phyloP scores from a whole-genome alignment of 2,888 invertebrate genomes.

The Drosophila rellima region DNA sequence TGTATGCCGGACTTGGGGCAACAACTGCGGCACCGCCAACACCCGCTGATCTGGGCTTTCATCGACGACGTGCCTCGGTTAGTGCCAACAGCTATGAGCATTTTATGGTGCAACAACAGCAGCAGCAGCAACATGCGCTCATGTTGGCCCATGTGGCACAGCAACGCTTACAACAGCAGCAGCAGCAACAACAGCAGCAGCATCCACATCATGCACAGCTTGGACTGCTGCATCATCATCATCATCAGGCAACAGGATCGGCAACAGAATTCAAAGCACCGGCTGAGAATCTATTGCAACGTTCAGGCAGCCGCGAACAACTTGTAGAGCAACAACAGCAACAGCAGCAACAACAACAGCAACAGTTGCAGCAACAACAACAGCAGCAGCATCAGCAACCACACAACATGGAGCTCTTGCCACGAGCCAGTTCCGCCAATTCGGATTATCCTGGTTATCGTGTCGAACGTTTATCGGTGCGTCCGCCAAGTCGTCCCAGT shows the following conservation, averaged over 20 bases:
- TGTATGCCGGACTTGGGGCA: conserved; percentile 51
- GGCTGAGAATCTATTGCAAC: conserved; percentile 75
- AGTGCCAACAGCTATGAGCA: conserved; percentile 82
- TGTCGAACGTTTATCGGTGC: conserved; percentile 57
- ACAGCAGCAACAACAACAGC: conserved; percentile 52
- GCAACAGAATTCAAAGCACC: conserved; percentile 83
- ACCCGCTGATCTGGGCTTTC: conserved; percentile 74
- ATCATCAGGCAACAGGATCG: conserved; percentile 26
- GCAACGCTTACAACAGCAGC: conserved; percentile 58
- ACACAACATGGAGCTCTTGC: conserved; percentile 63
- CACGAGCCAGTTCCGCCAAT: conserved; percentile 83
- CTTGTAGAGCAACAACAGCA: conserved; percentile 60
- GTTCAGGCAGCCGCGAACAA: conserved; percentile 80
- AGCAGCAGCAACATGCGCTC: conserved; percentile 73
- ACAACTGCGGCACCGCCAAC: conserved; percentile 49
- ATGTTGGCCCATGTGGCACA: conserved; percentile 73
- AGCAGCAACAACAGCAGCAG: conserved; percentile 50
- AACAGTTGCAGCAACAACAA: conserved; percentile 45
- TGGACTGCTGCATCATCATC: conserved; percentile 54
- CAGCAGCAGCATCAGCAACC: conserved; percentile 36
- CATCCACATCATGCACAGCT: conserved; percentile 50
- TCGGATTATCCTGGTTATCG: conserved; percentile 83
- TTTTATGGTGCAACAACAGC: conserved; percentile 79
- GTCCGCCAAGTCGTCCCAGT: conserved; percentile 84
- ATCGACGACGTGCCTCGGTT: conserved; percentile 80